phyloP scores from a whole-genome alignment of 2,797 vertebrate genomes.

The Pseudochirops cupreus region DNA sequence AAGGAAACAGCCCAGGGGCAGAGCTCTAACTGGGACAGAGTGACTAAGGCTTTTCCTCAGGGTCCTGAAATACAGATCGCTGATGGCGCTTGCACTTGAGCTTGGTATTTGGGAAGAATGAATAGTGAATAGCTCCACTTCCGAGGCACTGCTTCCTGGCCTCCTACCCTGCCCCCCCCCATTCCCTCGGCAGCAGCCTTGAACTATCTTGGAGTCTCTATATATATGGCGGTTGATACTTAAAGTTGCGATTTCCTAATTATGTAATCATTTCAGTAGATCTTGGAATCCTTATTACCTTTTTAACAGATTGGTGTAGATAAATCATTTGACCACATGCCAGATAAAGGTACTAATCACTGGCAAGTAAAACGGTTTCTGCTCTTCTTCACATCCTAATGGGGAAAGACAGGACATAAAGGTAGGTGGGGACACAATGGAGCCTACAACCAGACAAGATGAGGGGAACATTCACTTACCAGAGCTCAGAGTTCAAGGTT shows the following conservation, averaged over 20 bases:
- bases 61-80: not conserved
- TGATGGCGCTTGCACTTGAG: no score
- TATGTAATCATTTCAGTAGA: not conserved
- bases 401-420: not conserved
- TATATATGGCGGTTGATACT: not conserved
- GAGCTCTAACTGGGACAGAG: not conserved
- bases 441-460: not conserved
- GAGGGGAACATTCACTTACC: not conserved
- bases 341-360: not conserved
- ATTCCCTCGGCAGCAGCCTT: not conserved
- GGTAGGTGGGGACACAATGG: not conserved
- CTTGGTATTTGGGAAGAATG: not conserved
- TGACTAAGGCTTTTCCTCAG: not conserved
- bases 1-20: not conserved
- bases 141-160: not conserved
- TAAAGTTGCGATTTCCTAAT: not conserved
- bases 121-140: not conserved
- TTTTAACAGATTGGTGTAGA: not conserved
- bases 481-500: not conserved
- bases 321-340: not conserved
- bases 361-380: not conserved
- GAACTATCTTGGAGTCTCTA: not conserved
- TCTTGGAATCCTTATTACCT: not conserved
- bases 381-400: not conserved
- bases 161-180: not conserved